A percentile compares a stretch with the other conserved stretches of the same genome.
Conservation (phyloP, 2,797 vertebrate genomes). For the Pipistrellus pygmaeus region DNA sequence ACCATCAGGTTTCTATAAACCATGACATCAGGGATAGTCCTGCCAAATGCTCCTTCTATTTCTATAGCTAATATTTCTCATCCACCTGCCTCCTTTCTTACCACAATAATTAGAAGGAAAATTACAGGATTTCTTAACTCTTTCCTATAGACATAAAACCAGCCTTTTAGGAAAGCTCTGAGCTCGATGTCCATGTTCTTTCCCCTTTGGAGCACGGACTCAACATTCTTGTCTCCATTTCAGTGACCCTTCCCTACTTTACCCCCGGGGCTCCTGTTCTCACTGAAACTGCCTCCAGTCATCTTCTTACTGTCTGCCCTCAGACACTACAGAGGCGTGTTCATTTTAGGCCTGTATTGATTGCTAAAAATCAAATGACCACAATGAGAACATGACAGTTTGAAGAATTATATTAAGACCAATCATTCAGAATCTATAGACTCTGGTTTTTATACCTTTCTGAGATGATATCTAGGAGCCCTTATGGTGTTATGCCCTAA, state of each 20-base stretch:
- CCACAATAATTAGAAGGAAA: neutral
- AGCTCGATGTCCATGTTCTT: neutral
- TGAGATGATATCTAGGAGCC: neutral
- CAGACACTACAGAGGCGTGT: neutral
- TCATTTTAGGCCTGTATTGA: neutral
- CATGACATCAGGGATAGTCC: neutral
- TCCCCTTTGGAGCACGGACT: neutral
- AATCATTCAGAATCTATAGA: neutral
- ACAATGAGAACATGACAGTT: neutral
- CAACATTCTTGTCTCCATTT: neutral
- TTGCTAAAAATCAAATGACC: neutral
- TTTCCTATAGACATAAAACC: neutral
- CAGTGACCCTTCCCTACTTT: neutral
- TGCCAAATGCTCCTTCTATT: neutral
- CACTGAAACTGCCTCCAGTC: neutral
- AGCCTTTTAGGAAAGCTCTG: neutral
- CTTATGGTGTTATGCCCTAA: neutral
- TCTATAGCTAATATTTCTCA: neutral
- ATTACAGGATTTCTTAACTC: neutral
- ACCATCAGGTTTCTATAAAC: neutral
- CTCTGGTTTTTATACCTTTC: neutral
- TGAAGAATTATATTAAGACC: neutral
- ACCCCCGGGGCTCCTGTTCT: neutral
- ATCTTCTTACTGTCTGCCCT: neutral
- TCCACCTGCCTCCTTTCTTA: conserved; percentile 6